Evolutionary conservation across 2,113 vertebrate species (phyloP), one percentile per base, ranked within the genome.

Genomic region (Ptilonorhynchus violaceus): DNA sequence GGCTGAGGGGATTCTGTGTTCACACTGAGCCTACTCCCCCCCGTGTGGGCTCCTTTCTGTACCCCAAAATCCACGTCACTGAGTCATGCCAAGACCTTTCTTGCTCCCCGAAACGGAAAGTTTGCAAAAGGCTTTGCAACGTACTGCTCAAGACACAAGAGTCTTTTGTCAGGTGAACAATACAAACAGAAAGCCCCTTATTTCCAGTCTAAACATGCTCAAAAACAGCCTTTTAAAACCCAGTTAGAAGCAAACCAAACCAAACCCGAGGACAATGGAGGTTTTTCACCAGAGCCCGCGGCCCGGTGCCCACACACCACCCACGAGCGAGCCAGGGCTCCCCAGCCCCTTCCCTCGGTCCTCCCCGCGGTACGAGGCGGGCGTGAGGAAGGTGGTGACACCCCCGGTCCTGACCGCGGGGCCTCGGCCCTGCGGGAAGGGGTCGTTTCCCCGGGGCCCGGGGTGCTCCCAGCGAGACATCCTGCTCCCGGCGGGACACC

Each of bases 381-480:
- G 10, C 1, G 10, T 1, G 17, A 2, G 2, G 8, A 7, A 6
- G 0, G 1, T 0, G 6, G 14, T 0, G 49, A 23, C 42, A 2
- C 1, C 28, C 37, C n/a, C 24, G 28, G 47, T 27, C 30, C 30
- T 1, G 12, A 21, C 4, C 4, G 24, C 35, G 6, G 1, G 25
- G 37, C 41, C 77, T 2, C 10, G 5, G 33, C 6, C 5, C 77
- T 1, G 33, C 6, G 18, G 1, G 0, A 2, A 11, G 2, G 2
- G 2, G 6, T 2, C 21, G 2, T 0, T 21, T 6, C 25, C 11
- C 35, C 2, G 3, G 30, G 21, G 1, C 8, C 22, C 6, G 4
- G 4, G 10, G 15, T 4, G 18, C 27, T 33, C 10, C 18, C 8
- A 4, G 58, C 6, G 14, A 21, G 3, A 21, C 35, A 9, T 3